Conservation (phyloP, 2,113 vertebrate genomes). For the Cygnus atratus region DNA sequence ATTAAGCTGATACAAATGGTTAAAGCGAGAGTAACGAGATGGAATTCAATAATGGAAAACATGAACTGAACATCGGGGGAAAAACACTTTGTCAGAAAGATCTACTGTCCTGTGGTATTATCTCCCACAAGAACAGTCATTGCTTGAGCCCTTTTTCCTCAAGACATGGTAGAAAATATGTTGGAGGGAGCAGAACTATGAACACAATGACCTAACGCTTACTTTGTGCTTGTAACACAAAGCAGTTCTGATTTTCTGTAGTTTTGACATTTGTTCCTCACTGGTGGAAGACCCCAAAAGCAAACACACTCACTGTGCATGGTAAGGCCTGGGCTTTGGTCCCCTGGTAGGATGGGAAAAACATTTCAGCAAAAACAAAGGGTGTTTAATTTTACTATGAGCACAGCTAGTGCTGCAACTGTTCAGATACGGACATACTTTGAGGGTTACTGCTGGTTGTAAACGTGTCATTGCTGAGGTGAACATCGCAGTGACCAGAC, state of each 20-base stretch:
- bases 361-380: not conserved
- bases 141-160: not conserved
- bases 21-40: not conserved
- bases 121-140: not conserved
- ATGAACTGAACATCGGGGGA: not conserved
- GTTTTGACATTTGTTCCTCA: not conserved
- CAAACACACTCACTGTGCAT: not conserved
- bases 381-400: not conserved
- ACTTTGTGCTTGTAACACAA: not conserved
- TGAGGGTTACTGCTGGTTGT: not conserved
- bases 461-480: not conserved
- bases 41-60: constrained; percentile 7
- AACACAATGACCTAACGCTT: not conserved
- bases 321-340: not conserved
- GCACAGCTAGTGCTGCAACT: not conserved
- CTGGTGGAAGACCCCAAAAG: not conserved
- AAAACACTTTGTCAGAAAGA: not conserved
- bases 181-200: not conserved
- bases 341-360: not conserved
- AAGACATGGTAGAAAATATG: not conserved
- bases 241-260: not conserved
- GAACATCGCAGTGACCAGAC: not conserved
- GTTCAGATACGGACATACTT: not conserved
- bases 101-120: not conserved
- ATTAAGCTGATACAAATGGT: not conserved